Conservation (phyloP, 2,888 invertebrate genomes). For the Lasioglossum villosulum region DNA sequence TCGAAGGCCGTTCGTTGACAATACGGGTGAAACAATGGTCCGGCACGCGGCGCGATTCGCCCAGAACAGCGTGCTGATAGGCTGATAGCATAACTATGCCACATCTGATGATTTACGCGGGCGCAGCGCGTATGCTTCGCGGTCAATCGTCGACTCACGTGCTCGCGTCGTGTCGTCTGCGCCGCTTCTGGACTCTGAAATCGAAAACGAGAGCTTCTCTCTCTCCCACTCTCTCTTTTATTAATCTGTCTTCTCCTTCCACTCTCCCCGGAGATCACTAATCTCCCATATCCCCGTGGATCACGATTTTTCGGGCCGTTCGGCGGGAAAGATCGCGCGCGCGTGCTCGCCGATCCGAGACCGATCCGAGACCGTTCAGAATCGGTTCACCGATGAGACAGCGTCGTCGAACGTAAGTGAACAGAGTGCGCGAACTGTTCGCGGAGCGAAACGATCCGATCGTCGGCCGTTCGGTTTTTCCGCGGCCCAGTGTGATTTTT, state of each 20-base stretch:
- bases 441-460: conserved; percentile 3
- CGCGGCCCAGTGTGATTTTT: background rate
- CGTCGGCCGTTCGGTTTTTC: background rate
- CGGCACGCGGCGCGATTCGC: background rate
- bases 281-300: background rate
- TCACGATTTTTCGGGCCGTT: background rate
- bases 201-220: background rate
- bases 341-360: background rate
- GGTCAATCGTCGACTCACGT: conserved; percentile 26
- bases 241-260: background rate
- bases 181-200: background rate
- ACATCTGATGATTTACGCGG: background rate
- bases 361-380: background rate
- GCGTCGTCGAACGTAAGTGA: conserved; percentile 3
- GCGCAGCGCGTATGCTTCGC: conserved; percentile 6
- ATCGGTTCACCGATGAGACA: background rate
- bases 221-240: background rate
- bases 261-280: background rate
- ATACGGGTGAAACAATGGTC: background rate
- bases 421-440: background rate
- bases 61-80: background rate
- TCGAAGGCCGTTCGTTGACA: background rate
- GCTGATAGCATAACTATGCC: background rate
- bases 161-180: conserved; percentile 5
- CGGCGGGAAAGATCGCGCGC: background rate